Base-by-base conservation (phyloP, 2,888 invertebrate species). In the Acleris holmiana region DNA sequence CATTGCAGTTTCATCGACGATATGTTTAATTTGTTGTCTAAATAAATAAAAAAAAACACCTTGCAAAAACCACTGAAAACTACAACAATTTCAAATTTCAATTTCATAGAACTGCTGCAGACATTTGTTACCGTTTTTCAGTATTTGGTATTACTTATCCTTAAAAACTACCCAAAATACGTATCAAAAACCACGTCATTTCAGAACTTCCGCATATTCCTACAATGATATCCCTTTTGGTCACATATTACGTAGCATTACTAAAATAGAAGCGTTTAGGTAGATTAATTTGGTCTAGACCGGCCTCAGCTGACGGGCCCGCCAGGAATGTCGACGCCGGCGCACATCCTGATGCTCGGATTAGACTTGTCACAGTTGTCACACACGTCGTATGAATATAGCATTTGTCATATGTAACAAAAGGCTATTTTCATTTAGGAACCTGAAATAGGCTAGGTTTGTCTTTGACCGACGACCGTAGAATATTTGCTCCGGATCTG, bases 291-390 rank as follows among this genome's bases (percentile, higher is more conserved):
- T 60, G 58, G 68, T 68, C 65, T 69, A 67, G 68, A 71, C 63
- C 46, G 58, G 67, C 73, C 73, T 74, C 78, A 79, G 77, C 77
- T 77, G 78, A 78, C 69, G 72, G 68, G 59, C 56, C 67, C 68
- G 65, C 66, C 68, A 69, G 73, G 78, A 73, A 77, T 76, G 72
- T 71, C 71, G 71, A 69, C 61, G 51, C 35, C 35, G 35, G 35
- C 13, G 61, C 66, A 58, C 59, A 57, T 67, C 66, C 66, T 65
- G 68, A 69, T 67, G n/a, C 60, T 64, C 60, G 60, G 57, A 63
- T 64, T 69, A 63, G 66, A 63, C 40, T 57, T 57, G 63, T 51
- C 56, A 59, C 35, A 35, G 13, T 35, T 13, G 13, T 13, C 35
- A 35, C 35, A 46, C 46, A 46, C 46, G 46, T 46, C 17, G n/a